Base-by-base conservation (phyloP, 2,797 vertebrate species). In the Pantherophis alleghaniensis region DNA sequence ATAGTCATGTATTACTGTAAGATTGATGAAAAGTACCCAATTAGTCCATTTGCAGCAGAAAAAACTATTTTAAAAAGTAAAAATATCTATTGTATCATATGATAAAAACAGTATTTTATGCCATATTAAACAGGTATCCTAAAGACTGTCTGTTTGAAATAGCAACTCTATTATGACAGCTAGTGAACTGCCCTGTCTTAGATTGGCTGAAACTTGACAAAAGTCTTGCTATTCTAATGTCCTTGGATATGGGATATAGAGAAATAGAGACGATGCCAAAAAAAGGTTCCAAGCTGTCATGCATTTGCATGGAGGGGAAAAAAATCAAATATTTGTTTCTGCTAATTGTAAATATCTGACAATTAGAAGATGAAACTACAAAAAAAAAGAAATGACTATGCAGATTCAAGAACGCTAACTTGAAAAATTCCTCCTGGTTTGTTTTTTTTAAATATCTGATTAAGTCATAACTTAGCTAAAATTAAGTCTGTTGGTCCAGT, bases 221-320 rank as follows among this genome's bases (percentile, higher is more conserved):
- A 89, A 24, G 4, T 53, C 32, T 90, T 22, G 14, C 42, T 18
- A 24, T 53, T 11, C 0, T 53, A 83, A 57, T 3, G 10, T 42
- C 24, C 63, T 3, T 86, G 90, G 60, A 91, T n/a, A 42, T 22
- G 56, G 59, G 56, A 91, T 42, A 57, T 57, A 87, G 92, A 69
- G 47, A 90, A 90, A 26, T 66, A 66, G 90, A 92, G 28, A 56
- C n/a, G 59, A 92, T 0, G 0, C 69, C 6, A 14, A 14, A 7
- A n/a, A 92, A 83, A 61, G 92, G 92, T 91, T 94, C 87, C 93
- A 47, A 90, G 96, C 3, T 0, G 92, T 57, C 90, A 94, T 74
- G 74, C 55, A 96, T 94, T 94, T 94, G 95, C 95, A 96, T 79
- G 91, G 83, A 92, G 0, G 24, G 88, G 91, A 90, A 94, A 93